Base-by-base conservation (phyloP, 2,888 invertebrate species). In the Oxystoma pomonae region DNA sequence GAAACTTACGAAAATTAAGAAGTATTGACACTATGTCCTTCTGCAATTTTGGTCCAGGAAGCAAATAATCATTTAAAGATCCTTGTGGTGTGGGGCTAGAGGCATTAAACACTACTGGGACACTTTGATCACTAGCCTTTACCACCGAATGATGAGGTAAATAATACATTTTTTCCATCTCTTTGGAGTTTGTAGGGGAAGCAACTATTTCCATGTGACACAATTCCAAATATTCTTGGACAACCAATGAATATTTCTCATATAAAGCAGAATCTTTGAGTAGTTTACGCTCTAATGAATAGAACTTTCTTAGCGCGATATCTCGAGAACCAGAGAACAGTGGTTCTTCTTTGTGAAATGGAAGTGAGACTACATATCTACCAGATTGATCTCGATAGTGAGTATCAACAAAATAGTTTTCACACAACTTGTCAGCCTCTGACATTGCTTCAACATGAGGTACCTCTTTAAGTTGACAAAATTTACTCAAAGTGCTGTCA, bases 401-500 rank as follows among this genome's bases (percentile, higher is more conserved):
- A 53, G 53, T 53, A 53, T 16, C 35, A 35, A 35, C 35, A 35
- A 35, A 35, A 7, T 3, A 17, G 5, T 53, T 53, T 19, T 53
- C 53, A 53, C 17, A 53, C 7, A n/a, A 53, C 53, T 53, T 53
- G 19, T 53, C 53, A 19, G 53, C 5, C 53, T 53, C 53, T 9
- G 53, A 53, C 53, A 53, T 53, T 17, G 53, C 17, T n/a, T 53
- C 53, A 53, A 19, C 19, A 19, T 53, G 53, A 7, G n/a, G n/a
- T 9, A 19, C 19, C n/a, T 50, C 50, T 50, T 50, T 53, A 53
- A 53, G 53, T 53, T 53, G 7, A 5, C 53, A 53, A 19, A 53
- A 53, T 53, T 53, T 53, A 53, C 53, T 17, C n/a, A 19, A 19
- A 35, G 3, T 53, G 16, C n/a, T 53, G 53, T 53, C 53, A 53